Conservation (phyloP, 2,888 invertebrate species). For the Alitta virens region DNA sequence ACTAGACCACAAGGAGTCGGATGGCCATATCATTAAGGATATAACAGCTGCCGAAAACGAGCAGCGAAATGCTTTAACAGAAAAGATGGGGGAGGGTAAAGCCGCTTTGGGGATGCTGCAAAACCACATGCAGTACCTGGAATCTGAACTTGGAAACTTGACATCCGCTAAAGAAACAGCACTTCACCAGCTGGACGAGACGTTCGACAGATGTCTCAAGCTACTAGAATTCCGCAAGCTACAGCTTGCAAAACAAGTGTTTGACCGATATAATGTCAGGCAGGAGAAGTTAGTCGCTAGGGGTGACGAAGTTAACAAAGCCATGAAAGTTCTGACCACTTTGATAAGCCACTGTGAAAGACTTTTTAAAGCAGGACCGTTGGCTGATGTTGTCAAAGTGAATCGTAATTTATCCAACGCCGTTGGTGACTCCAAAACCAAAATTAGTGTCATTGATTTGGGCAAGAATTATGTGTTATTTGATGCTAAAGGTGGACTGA, state of each 20-base stretch:
- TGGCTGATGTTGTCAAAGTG: conserved; percentile 16
- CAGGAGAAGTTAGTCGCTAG: conserved; percentile 9
- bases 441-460: conserved; percentile 12
- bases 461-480: conserved; percentile 23
- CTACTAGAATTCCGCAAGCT: conserved; percentile 16
- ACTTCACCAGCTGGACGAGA: conserved; percentile 17
- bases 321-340: conserved; percentile 4
- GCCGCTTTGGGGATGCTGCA: conserved; percentile 4
- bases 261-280: conserved; percentile 15
- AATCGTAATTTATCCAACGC: conserved; percentile 5
- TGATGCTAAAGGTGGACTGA: conserved; percentile 17
- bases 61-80: conserved; percentile 18
- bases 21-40: conserved; percentile 25
- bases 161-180: conserved; percentile 14
- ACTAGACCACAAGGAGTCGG: conserved; percentile 27
- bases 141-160: conserved; percentile 18
- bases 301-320: conserved; percentile 1
- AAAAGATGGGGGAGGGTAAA: conserved; percentile 13
- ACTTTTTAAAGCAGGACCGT: conserved; percentile 11
- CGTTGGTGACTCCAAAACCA: neutral
- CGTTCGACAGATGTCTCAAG: conserved; percentile 19
- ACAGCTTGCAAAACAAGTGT: conserved; percentile 16
- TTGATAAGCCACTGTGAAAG: conserved; percentile 11
- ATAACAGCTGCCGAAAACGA: conserved; percentile 21
- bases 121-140: conserved; percentile 12